Evolutionary conservation across 2,797 vertebrate species (phyloP).

Genomic region (Salmo trutta): DNA sequence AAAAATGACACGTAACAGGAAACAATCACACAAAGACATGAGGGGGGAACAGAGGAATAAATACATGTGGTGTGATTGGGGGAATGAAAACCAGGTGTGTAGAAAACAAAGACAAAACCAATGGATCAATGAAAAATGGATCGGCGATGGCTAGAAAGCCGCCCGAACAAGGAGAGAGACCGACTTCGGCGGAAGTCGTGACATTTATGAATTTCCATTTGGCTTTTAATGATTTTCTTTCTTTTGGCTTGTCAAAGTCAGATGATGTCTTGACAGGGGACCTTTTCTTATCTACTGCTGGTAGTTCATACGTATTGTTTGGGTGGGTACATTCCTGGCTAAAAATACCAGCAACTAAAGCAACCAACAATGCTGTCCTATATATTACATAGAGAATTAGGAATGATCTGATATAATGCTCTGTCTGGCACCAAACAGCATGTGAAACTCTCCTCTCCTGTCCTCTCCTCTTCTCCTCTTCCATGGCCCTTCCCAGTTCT

Average conservation of each 20-base stretch:
- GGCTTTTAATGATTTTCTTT: slow-evolving; percentile 57
- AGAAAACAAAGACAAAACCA: too few relatives aligned
- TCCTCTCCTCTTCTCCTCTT: too few relatives aligned
- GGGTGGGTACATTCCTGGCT: slow-evolving; percentile 5
- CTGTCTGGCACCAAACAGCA: slow-evolving; percentile 50
- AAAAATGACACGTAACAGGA: too few relatives aligned
- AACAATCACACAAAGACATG: too few relatives aligned
- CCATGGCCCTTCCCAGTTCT: too few relatives aligned
- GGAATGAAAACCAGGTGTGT: too few relatives aligned
- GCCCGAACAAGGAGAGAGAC: too few relatives aligned
- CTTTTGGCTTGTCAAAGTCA: slow-evolving; percentile 58
- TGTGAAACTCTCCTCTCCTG: slow-evolving; percentile 26
- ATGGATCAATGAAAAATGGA: too few relatives aligned
- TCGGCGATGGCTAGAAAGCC: too few relatives aligned
- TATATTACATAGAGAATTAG: slow-evolving; percentile 10
- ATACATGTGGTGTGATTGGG: too few relatives aligned
- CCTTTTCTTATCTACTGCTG: slow-evolving; percentile 11
- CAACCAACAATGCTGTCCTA: slow-evolving; percentile 10
- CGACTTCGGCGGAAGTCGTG: too few relatives aligned
- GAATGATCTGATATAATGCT: slow-evolving; percentile 44
- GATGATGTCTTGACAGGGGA: slow-evolving; percentile 44
- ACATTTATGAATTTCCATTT: slow-evolving; percentile 58
- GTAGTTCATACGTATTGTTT: slow-evolving; percentile 34
- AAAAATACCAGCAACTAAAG: slow-evolving; percentile 1
- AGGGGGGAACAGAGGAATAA: too few relatives aligned